Evolutionary conservation across 2,888 invertebrate species (phyloP).

Genomic region (Tipula unca): DNA sequence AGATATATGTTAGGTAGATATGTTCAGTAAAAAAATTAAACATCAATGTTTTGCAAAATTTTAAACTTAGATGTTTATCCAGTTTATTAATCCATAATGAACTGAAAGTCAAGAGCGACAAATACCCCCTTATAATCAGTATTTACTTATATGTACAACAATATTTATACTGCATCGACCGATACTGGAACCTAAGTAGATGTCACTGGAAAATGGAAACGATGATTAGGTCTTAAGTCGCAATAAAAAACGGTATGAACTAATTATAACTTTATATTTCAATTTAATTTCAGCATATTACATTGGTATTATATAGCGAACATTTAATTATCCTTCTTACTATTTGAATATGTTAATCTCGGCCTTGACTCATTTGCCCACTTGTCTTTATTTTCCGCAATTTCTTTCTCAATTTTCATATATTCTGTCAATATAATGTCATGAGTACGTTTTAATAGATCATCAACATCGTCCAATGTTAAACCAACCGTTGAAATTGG

Average conservation of each 20-base stretch:
- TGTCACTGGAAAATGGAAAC: neutral
- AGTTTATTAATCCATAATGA: too few species aligned
- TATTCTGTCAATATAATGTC: neutral
- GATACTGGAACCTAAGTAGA: neutral
- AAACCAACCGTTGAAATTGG: constrained; percentile 15
- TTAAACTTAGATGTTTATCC: too few species aligned
- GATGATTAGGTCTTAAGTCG: neutral
- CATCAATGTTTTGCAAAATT: too few species aligned
- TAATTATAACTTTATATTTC: neutral
- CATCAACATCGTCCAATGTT: neutral
- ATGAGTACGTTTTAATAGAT: neutral
- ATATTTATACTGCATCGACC: neutral
- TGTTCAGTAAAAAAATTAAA: too few species aligned
- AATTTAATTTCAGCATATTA: neutral
- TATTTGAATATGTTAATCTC: neutral
- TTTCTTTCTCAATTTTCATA: neutral
- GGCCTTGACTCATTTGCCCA: neutral
- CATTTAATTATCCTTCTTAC: neutral
- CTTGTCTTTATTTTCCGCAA: neutral
- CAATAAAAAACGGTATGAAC: neutral
- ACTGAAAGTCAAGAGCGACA: too few species aligned
- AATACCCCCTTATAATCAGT: too few species aligned
- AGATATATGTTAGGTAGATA: too few species aligned
- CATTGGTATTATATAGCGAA: too few species aligned
- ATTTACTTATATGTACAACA: too few species aligned